Percentiles rank a stretch among this genome's conserved stretches.
Conservation (phyloP, 2,888 invertebrate genomes). For the Euzophera pinguis region DNA sequence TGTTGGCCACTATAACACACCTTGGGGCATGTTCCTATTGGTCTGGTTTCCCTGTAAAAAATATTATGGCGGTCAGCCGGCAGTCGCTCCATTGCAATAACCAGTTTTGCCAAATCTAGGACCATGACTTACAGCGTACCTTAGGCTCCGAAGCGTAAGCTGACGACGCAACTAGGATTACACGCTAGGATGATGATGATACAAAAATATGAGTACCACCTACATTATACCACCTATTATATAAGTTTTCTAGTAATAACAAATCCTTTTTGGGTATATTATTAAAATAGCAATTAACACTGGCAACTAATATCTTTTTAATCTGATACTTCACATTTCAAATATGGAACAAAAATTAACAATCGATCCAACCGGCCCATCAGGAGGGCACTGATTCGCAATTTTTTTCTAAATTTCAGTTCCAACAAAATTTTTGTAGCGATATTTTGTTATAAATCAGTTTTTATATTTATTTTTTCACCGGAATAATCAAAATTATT, state of each 20-base stretch:
- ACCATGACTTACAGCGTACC: too few species aligned
- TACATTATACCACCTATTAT: too few species aligned
- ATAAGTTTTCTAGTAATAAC: not conserved
- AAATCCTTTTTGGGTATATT: not conserved
- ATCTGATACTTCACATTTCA: not conserved
- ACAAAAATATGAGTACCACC: too few species aligned
- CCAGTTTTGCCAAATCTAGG: too few species aligned
- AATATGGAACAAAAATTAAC: conserved; percentile 48
- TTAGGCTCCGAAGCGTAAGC: too few species aligned
- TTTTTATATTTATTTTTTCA: conserved; percentile 50
- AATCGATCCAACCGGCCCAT: conserved; percentile 56
- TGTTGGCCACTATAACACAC: too few species aligned
- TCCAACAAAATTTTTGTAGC: conserved; percentile 57
- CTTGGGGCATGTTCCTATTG: too few species aligned
- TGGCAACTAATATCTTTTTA: not conserved
- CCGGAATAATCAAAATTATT: conserved; percentile 51
- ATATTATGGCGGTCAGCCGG: too few species aligned
- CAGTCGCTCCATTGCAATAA: too few species aligned
- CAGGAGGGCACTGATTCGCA: conserved; percentile 58
- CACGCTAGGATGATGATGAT: too few species aligned
- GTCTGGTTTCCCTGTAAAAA: too few species aligned
- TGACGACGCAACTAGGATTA: too few species aligned
- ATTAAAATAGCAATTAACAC: not conserved
- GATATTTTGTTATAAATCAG: conserved; percentile 47
- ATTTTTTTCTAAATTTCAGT: conserved; percentile 69